Evolutionary conservation across 2,113 vertebrate species (phyloP).

Genomic region (Abramis brama): DNA sequence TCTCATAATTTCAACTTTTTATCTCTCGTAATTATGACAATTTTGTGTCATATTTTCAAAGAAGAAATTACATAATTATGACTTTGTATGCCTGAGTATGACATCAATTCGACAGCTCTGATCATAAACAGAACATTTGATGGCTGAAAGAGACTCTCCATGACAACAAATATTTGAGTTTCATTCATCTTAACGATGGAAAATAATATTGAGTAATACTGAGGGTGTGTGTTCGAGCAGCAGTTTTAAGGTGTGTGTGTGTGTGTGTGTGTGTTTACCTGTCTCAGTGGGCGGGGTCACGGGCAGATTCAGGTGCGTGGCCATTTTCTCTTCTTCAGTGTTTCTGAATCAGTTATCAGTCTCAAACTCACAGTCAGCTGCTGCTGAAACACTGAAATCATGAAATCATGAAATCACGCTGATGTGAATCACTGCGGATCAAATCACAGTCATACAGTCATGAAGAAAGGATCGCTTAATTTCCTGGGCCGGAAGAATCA

Average conservation of each 20-base stretch:
- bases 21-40: too few relatives aligned
- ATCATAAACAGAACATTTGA: neutral
- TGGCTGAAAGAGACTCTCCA: neutral
- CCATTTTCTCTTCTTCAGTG: constrained; percentile 59
- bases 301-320: constrained; percentile 58
- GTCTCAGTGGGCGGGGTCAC: constrained; percentile 60
- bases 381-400: neutral
- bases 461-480: constrained; percentile 71
- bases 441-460: constrained; percentile 48
- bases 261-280: constrained; percentile 23
- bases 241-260: neutral
- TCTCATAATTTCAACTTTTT: too few relatives aligned
- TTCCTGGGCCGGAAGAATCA: constrained; percentile 72
- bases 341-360: neutral
- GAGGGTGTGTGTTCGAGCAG: neutral
- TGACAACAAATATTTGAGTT: constrained; percentile 28
- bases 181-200: neutral
- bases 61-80: too few relatives aligned
- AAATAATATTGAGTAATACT: neutral
- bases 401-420: constrained; percentile 38
- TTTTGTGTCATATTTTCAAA: too few relatives aligned
- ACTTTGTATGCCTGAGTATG: too few relatives aligned
- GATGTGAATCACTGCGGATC: constrained; percentile 41
- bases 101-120: too few relatives aligned
- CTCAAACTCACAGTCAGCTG: neutral